Evolutionary conservation across 2,113 vertebrate genomes (phyloP).

Genomic region (Orientallactaga bullata): DNA sequence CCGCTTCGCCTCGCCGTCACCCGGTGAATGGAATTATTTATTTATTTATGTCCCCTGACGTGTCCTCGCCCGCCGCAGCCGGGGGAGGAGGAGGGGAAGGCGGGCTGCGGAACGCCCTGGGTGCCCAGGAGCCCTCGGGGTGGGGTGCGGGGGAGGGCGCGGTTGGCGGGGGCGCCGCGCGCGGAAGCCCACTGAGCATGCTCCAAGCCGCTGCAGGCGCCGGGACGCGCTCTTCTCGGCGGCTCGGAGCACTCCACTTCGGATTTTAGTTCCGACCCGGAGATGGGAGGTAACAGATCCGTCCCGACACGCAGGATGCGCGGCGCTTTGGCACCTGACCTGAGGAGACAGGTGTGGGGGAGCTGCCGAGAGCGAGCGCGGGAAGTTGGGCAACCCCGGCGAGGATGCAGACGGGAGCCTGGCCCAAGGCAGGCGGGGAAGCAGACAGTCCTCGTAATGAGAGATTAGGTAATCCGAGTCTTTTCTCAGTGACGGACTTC

Average conservation of each 20-base stretch:
- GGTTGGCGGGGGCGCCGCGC: neutral
- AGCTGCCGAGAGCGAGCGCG: neutral
- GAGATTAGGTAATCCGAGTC: too few relatives aligned
- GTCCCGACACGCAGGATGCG: fast-evolving
- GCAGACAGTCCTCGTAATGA: neutral
- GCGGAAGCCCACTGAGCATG: slow-evolving; percentile 63
- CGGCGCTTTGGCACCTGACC: neutral
- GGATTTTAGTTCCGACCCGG: slow-evolving; percentile 24
- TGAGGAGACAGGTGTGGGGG: neutral
- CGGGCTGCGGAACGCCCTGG: neutral
- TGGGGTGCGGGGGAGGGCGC: neutral
- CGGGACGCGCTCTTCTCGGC: neutral
- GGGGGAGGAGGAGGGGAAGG: slow-evolving; percentile 46
- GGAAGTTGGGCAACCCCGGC: neutral
- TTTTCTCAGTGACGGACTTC: neutral
- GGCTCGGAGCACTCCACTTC: slow-evolving; percentile 8
- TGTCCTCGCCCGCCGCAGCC: slow-evolving; percentile 74
- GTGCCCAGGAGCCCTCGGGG: neutral
- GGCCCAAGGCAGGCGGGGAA: neutral
- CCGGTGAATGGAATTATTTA: slow-evolving; percentile 82
- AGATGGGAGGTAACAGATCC: neutral
- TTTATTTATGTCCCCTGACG: slow-evolving; percentile 86
- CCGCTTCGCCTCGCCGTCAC: slow-evolving; percentile 74
- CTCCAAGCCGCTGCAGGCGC: neutral
- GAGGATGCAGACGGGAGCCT: neutral